Percentiles rank a stretch among this genome's conserved stretches.
Evolutionary conservation across 2,797 vertebrate genomes (phyloP).

Genomic region (Brotula barbata): DNA sequence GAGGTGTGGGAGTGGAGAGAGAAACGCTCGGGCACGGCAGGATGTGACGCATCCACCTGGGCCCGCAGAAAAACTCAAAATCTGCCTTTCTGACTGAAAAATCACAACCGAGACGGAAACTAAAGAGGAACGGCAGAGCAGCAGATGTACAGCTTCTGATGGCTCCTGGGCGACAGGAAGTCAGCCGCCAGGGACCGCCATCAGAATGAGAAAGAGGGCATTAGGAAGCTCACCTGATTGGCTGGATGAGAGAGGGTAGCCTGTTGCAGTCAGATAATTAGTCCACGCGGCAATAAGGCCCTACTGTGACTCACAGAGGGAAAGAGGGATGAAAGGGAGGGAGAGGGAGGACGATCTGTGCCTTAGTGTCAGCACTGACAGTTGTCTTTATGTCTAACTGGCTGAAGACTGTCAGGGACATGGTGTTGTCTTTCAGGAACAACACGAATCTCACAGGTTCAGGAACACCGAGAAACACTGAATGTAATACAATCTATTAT

Average conservation of each 20-base stretch:
- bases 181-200: slow-evolving; percentile 45
- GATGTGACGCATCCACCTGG: no score
- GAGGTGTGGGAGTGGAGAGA: background rate
- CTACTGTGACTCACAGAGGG: slow-evolving; percentile 58
- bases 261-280: slow-evolving; percentile 74
- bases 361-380: slow-evolving; percentile 19
- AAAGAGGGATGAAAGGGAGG: slow-evolving; percentile 31
- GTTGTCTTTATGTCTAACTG: slow-evolving; percentile 17
- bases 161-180: slow-evolving; percentile 57
- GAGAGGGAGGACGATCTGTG: slow-evolving; percentile 18
- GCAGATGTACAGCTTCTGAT: slow-evolving; percentile 56
- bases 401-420: slow-evolving; percentile 37
- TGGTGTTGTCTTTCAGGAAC: slow-evolving; percentile 29
- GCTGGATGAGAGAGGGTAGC: slow-evolving; percentile 54
- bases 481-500: no score
- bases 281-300: slow-evolving; percentile 66
- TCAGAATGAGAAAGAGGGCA: slow-evolving; percentile 63
- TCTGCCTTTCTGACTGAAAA: no score
- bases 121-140: slow-evolving; percentile 6
- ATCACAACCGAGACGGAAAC: slow-evolving; percentile 13
- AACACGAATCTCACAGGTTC: slow-evolving; percentile 37
- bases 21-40: background rate
- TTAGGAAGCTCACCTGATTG: slow-evolving; percentile 49
- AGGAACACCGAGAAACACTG: no score
- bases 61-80: no score